Base-by-base conservation (phyloP, 2,888 invertebrate genomes). In the Cerceris rybyensis region DNA sequence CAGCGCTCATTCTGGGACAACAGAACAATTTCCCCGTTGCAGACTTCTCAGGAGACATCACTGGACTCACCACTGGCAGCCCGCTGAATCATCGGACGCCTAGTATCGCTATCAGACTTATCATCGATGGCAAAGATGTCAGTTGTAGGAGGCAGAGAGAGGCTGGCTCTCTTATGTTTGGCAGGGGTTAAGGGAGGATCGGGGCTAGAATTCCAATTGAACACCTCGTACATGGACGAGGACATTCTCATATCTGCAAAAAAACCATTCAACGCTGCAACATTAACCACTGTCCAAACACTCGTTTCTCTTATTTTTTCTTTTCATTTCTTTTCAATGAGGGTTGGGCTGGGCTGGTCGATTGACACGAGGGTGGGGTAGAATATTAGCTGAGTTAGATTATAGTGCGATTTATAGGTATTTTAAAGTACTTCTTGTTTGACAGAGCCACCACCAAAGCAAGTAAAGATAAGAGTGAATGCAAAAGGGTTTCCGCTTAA, bases 141-240 rank as follows among this genome's bases (percentile, higher is more conserved):
- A 88, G 89, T 91, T 84, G 90, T 90, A 88, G 91, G 92, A 90
- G 92, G 92, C 88, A 91, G 88, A 87, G 91, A 90, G 90, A 92
- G 91, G 88, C 91, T 92, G 88, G 91, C 92, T 91, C 92, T 92
- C 89, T 92, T 92, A 90, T 87, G 89, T 91, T 91, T 91, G 86
- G 88, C 92, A 86, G 92, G 89, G 88, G 90, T 92, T 91, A 91
- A 87, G 86, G 90, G 90, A 89, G 92, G 90, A 88, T 92, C 92
- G 86, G 92, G 90, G 86, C 91, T 90, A 90, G 90, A 89, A 90
- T 93, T 94, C 95, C 95, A 95, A 94, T 95, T 94, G 93, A 95
- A 95, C 90, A 95, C 95, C 93, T 95, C 95, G 93, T 95, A 95
- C 95, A 95, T 95, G 91, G 95, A 95, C 92, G 95, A 94, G 92